These are phyloP conservation scores for Malacoraja senta DNA, from an alignment of 2,797 vertebrate genomes.

Conservation along the genomic window DNA sequence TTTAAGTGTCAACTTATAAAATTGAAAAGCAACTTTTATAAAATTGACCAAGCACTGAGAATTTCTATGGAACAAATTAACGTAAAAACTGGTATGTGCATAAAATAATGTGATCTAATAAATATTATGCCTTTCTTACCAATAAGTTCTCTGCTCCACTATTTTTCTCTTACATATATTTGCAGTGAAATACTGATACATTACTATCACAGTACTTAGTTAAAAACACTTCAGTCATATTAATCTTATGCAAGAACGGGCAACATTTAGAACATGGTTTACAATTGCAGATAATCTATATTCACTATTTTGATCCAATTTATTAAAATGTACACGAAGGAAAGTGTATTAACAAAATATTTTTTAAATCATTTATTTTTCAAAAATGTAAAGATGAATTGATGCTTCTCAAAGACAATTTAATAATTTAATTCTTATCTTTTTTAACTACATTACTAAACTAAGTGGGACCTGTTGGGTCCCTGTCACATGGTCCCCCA, in stretches of 20 bases:
- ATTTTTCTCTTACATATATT: background rate
- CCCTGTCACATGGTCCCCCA: too few relatives aligned
- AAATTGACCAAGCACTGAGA: background rate
- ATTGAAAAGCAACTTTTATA: background rate
- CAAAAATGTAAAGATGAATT: background rate
- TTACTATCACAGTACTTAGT: background rate
- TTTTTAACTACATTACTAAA: too few relatives aligned
- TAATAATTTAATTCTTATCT: background rate
- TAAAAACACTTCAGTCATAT: background rate
- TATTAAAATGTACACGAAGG: background rate
- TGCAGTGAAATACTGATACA: background rate
- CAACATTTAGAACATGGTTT: background rate
- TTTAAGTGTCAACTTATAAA: background rate
- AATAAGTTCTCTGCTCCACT: background rate
- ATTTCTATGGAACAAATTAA: background rate
- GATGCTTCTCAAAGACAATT: background rate
- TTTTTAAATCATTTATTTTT: background rate
- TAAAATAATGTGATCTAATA: background rate
- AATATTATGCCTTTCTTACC: background rate
- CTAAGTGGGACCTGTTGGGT: too few relatives aligned
- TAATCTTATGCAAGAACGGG: background rate
- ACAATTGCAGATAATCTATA: too few relatives aligned
- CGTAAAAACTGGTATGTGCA: background rate
- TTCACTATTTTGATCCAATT: background rate
- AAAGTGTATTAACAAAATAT: background rate